Percentiles rank a stretch among this genome's conserved stretches.
These are phyloP conservation scores for Nyctibius bracteatus DNA, from an alignment of 2,113 vertebrate species.

Conservation along the genomic window DNA sequence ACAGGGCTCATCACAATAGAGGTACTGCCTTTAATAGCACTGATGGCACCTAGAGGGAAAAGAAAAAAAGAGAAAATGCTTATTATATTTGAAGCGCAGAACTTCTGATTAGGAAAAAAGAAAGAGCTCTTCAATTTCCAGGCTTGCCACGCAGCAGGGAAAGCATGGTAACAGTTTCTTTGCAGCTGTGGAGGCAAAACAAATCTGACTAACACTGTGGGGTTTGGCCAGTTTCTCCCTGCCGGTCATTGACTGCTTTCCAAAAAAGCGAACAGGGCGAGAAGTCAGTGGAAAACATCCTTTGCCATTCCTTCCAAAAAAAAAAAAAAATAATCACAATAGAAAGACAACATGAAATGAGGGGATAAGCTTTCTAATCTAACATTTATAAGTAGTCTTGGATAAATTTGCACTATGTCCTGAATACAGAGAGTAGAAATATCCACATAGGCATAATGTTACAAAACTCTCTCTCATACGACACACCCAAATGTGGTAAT, in stretches of 20 bases:
- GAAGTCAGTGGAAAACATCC: conserved; percentile 10
- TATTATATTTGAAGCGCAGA: neutral
- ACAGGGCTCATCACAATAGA: neutral
- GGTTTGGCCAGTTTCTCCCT: conserved; percentile 23
- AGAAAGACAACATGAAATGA: neutral
- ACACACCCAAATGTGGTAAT: conserved; percentile 9
- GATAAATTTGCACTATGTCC: neutral
- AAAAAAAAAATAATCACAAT: neutral
- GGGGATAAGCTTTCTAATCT: neutral
- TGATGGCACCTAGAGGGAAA: neutral
- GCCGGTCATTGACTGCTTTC: conserved; percentile 10
- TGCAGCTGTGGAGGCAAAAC: conserved; percentile 44
- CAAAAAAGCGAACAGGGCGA: neutral
- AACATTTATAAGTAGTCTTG: neutral
- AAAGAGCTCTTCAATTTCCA: neutral
- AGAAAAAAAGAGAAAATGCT: neutral
- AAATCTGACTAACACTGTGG: neutral
- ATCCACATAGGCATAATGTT: neutral
- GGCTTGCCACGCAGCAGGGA: conserved; percentile 11
- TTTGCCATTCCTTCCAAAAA: neutral
- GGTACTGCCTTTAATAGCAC: neutral
- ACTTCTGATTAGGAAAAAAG: neutral
- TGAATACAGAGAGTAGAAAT: neutral
- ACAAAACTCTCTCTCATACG: neutral
- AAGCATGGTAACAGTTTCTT: conserved; percentile 14